phyloP scores from a whole-genome alignment of 2,113 vertebrate species.

The Helogale parvula region DNA sequence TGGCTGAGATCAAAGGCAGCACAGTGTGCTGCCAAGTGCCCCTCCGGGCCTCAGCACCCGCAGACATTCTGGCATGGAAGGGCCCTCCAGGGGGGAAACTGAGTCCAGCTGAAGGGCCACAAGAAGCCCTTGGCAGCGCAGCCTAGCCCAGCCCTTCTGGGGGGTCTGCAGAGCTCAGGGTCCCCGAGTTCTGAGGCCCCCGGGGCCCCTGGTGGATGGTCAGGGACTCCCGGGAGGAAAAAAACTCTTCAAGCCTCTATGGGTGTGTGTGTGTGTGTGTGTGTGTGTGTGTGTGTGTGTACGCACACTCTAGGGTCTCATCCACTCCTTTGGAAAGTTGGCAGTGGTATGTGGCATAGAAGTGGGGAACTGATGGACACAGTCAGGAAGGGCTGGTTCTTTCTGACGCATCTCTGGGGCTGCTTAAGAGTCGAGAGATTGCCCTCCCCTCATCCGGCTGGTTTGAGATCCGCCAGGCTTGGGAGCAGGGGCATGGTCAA shows the following conservation, averaged over 20 bases:
- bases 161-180: not conserved
- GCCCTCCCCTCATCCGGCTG: not conserved
- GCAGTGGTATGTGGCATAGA: not conserved
- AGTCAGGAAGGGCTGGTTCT: not conserved
- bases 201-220: not conserved
- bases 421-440: not conserved
- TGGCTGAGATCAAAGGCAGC: conserved; percentile 80
- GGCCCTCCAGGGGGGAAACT: not conserved
- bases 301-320: not conserved
- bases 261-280: not conserved
- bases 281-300: not conserved
- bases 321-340: not conserved
- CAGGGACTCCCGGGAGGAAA: not conserved
- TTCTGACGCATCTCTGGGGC: not conserved
- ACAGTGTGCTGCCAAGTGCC: not conserved
- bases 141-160: not conserved
- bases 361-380: not conserved
- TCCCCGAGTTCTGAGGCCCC: not conserved
- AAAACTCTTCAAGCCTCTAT: not conserved
- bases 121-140: not conserved
- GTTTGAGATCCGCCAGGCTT: not conserved
- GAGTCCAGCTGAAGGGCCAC: not conserved
- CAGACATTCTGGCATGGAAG: not conserved
- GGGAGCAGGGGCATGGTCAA: not conserved
- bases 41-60: not conserved